phyloP scores from a whole-genome alignment of 2,113 vertebrate genomes.

The Copsychus sechellarum region DNA sequence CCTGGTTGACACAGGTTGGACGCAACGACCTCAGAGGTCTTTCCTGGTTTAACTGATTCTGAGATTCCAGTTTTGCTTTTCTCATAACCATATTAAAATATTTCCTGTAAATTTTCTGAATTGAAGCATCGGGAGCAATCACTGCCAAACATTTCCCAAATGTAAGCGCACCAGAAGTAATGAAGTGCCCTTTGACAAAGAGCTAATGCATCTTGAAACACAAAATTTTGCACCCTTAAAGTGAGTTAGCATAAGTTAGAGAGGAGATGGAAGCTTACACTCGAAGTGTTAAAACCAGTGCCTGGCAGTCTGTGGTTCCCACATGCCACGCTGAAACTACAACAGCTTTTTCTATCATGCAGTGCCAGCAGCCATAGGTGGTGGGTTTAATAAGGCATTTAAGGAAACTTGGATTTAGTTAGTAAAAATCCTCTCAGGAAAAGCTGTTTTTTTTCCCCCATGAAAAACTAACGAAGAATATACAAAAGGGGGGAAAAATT shows the following conservation, averaged over 20 bases:
- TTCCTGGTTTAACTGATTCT: not conserved
- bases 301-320: constrained; percentile 6
- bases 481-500: not conserved
- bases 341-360: not conserved
- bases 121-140: not conserved
- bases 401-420: not conserved
- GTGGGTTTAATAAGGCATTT: constrained; percentile 27
- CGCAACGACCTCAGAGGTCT: not conserved
- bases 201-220: not conserved
- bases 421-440: not conserved
- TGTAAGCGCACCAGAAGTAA: not conserved
- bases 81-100: fast-evolving
- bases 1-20: not conserved
- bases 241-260: not conserved
- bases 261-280: not conserved
- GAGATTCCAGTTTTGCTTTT: not conserved
- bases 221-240: constrained; percentile 1
- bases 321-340: not conserved
- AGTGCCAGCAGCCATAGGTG: constrained; percentile 28
- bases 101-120: not conserved
- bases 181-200: constrained; percentile 17
- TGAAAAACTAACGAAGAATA: not conserved
- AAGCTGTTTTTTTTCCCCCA: fast-evolving
- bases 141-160: not conserved
- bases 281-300: not conserved